A percentile compares a stretch with the other conserved stretches of the same genome.
Conservation (phyloP, 2,113 vertebrate genomes). For the Oxyura jamaicensis region DNA sequence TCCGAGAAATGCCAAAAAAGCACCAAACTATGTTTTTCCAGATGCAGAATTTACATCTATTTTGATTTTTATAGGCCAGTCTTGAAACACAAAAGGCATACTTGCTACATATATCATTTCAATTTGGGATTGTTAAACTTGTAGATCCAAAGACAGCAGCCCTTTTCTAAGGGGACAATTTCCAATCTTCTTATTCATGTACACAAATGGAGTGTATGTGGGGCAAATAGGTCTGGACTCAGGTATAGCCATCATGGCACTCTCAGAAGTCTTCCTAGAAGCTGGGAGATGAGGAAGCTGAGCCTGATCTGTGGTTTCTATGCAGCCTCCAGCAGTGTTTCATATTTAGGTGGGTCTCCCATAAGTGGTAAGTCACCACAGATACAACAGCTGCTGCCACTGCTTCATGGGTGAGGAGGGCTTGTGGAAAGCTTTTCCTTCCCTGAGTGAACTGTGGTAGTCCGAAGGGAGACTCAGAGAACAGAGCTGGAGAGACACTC, state of each 20-base stretch:
- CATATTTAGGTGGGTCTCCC: background rate
- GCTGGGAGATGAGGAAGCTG: background rate
- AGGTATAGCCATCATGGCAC: background rate
- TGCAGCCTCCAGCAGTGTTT: background rate
- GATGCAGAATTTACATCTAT: background rate
- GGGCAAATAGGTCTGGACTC: background rate
- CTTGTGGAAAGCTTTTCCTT: background rate
- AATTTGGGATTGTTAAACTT: background rate
- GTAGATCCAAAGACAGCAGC: background rate
- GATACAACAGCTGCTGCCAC: background rate
- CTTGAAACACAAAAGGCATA: background rate
- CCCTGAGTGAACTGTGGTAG: background rate
- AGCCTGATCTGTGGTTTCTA: background rate
- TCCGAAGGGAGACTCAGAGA: background rate
- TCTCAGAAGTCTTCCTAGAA: background rate
- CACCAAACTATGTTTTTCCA: background rate
- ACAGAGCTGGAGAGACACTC: background rate
- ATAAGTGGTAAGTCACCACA: background rate
- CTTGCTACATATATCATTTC: background rate
- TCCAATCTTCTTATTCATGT: background rate
- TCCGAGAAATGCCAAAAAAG: background rate
- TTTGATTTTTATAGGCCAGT: background rate
- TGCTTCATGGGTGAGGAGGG: background rate
- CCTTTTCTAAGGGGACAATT: background rate
- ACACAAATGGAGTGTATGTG: accelerated